Evolutionary conservation across 2,888 invertebrate species (phyloP), one percentile per base, ranked within the genome.

Genomic region (Galeopsomyia nigrocyanea): DNA sequence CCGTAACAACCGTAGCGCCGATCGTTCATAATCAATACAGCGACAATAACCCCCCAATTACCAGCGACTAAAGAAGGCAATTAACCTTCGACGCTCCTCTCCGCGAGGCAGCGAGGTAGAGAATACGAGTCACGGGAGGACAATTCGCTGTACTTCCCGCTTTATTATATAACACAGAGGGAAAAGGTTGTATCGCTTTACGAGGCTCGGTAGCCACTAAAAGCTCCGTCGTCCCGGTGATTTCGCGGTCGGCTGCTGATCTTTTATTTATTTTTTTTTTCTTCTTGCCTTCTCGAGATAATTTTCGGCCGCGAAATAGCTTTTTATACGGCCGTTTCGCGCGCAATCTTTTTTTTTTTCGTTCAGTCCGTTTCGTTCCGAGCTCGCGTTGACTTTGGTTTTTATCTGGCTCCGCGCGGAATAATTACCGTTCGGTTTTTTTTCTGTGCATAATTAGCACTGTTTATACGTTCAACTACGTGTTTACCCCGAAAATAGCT

Each of bases 161-260:
- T 62, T 47, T 74, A 65, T 73, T 73, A 69, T 13, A 39, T 69
- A 68, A 68, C 49, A 22, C 55, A 55, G 13, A 22, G 22, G 10
- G 53, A 9, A 22, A 26, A 14, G 57, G 17, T 22, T 49, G 58
- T 74, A 74, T 74, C 70, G 67, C 67, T 74, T 74, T 74, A 74
- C 58, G 66, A 69, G 62, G 62, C 56, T 31, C 49, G 50, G 14
- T 26, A 26, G 61, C 66, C 31, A 68, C 72, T 68, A 62, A 73
- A 61, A 69, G 61, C 62, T 55, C 60, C 67, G 31, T 49, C 53
- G 63, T 58, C 63, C 51, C 50, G 67, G 67, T 68, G 68, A 68
- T 74, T 74, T 74, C 68, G 71, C 56, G 74, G 64, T 74, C 49
- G 64, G 60, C 26, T 55, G 64, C 64, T 58, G 58, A 68, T 64